Evolutionary conservation across 2,113 vertebrate species (phyloP), one percentile per base, ranked within the genome.

Genomic region (Empidonax traillii): DNA sequence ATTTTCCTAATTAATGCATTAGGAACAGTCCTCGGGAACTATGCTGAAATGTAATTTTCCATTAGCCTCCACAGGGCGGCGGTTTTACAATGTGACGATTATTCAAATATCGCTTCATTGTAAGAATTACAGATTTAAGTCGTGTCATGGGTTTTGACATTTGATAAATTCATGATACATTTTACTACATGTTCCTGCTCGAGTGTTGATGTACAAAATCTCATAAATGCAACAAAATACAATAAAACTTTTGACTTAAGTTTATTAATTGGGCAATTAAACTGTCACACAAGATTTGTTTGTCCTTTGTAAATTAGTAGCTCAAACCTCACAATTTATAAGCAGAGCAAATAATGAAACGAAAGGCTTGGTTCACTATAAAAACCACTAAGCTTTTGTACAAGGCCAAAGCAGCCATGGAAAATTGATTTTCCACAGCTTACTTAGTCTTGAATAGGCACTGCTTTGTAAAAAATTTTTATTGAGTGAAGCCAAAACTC

Each of bases 231-330:
- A 83, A 90, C 69, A 93, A 84, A 88, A 94, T 51, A 79, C 74
- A 96, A 92, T 89, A 95, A 89, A 95, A 86, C 33, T 86, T 93
- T 74, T 96, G 68, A 95, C 18, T 94, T 89, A 67, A 87, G 61
- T 76, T 76, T 79, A 95, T 95, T 96, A 96, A 95, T 95, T 94
- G 94, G 51, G 81, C 68, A 46, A 85, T 95, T 95, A 94, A 97
- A 83, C 39, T 84, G 84, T 88, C 96, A 92, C 35, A 71, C 24
- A 74, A 93, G 84, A 88, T 91, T 94, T 95, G 89, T 85, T 87
- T 96, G 68, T 90, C 58, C 59, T 75, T 78, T 89, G 67, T 95
- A 95, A 97, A 96, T 79, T 75, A 84, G 80, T 87, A 85, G 81
- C 44, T 95, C 88, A 81, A 72, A 43, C 62, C 65, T 85, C 86